These are phyloP conservation scores for Mythimna albipuncta DNA, from an alignment of 2,888 invertebrate genomes.

Conservation along the genomic window DNA sequence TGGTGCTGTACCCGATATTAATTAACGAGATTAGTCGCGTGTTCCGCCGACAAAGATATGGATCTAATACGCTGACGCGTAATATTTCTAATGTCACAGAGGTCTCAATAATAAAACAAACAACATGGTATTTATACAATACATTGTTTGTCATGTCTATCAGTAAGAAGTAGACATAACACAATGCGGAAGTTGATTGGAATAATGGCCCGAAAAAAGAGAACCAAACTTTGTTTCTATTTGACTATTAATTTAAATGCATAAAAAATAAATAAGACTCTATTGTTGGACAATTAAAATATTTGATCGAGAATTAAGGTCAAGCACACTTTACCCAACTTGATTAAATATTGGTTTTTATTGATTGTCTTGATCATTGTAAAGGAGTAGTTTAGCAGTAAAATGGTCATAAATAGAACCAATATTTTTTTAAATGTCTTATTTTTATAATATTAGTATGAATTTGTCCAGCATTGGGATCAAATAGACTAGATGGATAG, in stretches of 20 bases:
- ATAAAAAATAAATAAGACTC: conserved; percentile 2
- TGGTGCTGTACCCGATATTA: conserved; percentile 13
- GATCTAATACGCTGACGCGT: conserved; percentile 7
- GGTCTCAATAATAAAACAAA: conserved; percentile 15
- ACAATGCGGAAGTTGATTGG: conserved; percentile 31
- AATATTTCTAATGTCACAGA: conserved; percentile 37
- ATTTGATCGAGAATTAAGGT: conserved; percentile 25
- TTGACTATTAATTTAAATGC: conserved; percentile 13
- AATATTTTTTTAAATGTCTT: no score
- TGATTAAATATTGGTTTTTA: conserved; percentile 23
- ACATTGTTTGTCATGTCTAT: conserved; percentile 28
- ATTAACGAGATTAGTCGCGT: conserved; percentile 32
- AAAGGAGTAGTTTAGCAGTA: neutral
- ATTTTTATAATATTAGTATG: no score
- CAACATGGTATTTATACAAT: conserved; percentile 19
- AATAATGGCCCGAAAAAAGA: conserved; percentile 3
- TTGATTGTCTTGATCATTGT: conserved; percentile 24
- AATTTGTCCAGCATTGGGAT: no score
- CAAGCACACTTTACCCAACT: conserved; percentile 15
- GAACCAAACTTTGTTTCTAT: conserved; percentile 6
- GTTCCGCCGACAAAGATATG: conserved; percentile 40
- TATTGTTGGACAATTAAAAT: conserved; percentile 21
- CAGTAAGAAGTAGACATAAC: conserved; percentile 37
- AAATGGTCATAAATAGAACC: neutral
- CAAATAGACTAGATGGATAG: no score